Evolutionary conservation across 2,888 invertebrate genomes (phyloP).

Genomic region (Drosophila birchii): DNA sequence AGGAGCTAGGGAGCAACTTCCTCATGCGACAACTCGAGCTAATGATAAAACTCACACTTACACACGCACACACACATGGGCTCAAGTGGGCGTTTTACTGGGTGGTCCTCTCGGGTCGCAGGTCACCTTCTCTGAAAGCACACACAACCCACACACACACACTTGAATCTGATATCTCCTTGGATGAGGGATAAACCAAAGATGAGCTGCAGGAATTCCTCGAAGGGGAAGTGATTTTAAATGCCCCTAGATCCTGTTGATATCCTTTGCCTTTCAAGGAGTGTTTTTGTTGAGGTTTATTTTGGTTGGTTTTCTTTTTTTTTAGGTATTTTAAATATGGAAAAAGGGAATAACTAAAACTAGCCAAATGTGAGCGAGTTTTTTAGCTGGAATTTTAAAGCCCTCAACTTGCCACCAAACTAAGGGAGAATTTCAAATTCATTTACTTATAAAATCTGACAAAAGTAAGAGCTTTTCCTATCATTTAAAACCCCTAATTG

Average conservation of each 20-base stretch:
- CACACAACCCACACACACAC: constrained; percentile 11
- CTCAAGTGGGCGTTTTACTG: constrained; percentile 35
- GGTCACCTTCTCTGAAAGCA: constrained; percentile 19
- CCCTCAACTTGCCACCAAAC: no score
- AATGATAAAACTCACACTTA: constrained; percentile 24
- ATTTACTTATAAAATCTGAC: no score
- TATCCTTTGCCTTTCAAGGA: constrained; percentile 6
- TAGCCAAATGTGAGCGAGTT: neutral
- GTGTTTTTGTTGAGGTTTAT: neutral
- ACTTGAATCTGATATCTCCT: constrained; percentile 26
- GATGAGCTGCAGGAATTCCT: constrained; percentile 8
- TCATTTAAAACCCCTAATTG: neutral
- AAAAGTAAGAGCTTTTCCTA: no score
- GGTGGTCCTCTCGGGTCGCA: constrained; percentile 30
- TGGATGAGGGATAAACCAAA: constrained; percentile 21
- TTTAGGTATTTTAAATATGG: constrained; percentile 3
- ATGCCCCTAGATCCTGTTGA: constrained; percentile 17
- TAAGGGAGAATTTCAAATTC: no score
- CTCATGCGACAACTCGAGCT: constrained; percentile 34
- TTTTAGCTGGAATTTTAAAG: neutral
- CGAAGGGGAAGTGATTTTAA: constrained; percentile 16
- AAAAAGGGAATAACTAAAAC: neutral
- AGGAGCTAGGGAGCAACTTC: constrained; percentile 21
- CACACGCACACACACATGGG: constrained; percentile 7
- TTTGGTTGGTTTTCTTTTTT: neutral